phyloP scores from a whole-genome alignment of 2,797 vertebrate genomes.

The Arctocebus calabarensis region DNA sequence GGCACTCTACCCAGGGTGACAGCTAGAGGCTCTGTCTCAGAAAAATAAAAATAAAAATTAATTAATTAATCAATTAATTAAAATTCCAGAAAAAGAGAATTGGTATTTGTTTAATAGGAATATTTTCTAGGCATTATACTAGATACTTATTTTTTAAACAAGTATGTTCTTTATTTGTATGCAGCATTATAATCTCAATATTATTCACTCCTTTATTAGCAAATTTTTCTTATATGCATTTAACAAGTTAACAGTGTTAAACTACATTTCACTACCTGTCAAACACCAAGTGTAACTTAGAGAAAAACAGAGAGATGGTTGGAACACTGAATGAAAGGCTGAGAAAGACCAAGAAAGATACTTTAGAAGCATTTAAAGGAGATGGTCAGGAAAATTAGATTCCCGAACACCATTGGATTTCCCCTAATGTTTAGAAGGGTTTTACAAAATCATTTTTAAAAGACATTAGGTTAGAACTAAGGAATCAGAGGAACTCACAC shows the following conservation, averaged over 20 bases:
- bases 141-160: conserved; percentile 60
- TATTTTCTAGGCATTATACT: background rate
- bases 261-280: conserved; percentile 55
- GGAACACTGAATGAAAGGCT: conserved; percentile 31
- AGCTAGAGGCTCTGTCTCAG: no score
- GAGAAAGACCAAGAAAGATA: background rate
- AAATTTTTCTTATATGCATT: conserved; percentile 55
- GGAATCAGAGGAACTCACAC: conserved; percentile 7
- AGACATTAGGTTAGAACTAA: conserved; percentile 43
- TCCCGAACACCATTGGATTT: conserved; percentile 69
- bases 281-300: conserved; percentile 42
- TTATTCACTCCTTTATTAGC: conserved; percentile 65
- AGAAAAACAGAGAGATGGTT: conserved; percentile 46
- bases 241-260: conserved; percentile 69
- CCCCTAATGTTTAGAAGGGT: conserved; percentile 23
- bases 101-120: background rate
- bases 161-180: conserved; percentile 80
- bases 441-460: conserved; percentile 46
- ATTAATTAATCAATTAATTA: no score
- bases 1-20: no score
- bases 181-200: conserved; percentile 72
- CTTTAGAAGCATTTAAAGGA: background rate
- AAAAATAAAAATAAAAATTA: no score
- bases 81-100: background rate
- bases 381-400: background rate